Conservation (phyloP, 2,113 vertebrate species). For the Silurus glanis region DNA sequence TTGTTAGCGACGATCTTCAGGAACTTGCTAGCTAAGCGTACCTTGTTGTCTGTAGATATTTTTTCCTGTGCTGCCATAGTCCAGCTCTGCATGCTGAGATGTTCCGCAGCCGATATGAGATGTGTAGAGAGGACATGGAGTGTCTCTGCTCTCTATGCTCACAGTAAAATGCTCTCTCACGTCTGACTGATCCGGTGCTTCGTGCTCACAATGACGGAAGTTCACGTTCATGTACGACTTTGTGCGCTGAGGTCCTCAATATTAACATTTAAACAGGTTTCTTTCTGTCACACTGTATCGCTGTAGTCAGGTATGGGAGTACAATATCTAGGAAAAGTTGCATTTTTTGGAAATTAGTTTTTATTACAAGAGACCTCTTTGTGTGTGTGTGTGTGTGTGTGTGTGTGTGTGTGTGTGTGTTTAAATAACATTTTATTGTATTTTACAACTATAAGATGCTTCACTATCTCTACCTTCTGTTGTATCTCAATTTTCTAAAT, state of each 20-base stretch:
- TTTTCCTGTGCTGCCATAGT: no score
- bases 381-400: conserved; percentile 6
- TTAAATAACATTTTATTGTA: background rate
- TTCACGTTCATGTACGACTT: no score
- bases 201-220: background rate
- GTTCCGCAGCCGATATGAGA: background rate
- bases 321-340: no score
- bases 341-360: background rate
- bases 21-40: background rate
- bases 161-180: background rate
- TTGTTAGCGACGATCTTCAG: background rate
- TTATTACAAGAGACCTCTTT: background rate
- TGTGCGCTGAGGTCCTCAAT: no score
- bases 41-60: background rate
- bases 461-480: background rate
- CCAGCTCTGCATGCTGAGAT: background rate
- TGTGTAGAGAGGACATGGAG: background rate
- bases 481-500: background rate
- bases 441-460: background rate
- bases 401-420: conserved; percentile 10
- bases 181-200: background rate
- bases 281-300: no score
- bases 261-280: no score
- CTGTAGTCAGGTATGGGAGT: no score
- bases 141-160: background rate